phyloP scores from a whole-genome alignment of 2,113 vertebrate genomes.

The Cardinalis cardinalis region DNA sequence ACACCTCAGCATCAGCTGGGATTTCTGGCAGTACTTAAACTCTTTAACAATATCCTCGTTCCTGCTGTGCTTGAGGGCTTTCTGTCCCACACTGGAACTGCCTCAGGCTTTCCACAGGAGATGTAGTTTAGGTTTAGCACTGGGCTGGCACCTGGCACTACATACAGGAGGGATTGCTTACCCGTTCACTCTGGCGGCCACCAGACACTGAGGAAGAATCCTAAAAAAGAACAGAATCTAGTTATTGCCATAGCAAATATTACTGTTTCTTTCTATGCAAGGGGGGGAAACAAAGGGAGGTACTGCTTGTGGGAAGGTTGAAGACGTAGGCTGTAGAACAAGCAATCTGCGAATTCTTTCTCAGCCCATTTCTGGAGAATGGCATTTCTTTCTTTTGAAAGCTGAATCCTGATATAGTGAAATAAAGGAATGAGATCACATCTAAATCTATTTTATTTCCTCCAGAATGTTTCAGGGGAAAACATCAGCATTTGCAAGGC shows the following conservation, averaged over 20 bases:
- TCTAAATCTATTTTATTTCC: background rate
- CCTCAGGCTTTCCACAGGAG: background rate
- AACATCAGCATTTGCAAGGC: background rate
- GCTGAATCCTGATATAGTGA: background rate
- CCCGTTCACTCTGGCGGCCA: conserved; percentile 19
- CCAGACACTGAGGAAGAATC: background rate
- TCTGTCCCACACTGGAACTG: background rate
- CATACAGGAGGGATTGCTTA: background rate
- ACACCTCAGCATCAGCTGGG: background rate
- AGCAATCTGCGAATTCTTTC: background rate
- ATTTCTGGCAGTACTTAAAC: background rate
- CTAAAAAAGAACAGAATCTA: background rate
- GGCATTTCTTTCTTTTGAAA: background rate
- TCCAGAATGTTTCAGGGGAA: background rate
- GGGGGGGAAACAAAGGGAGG: background rate
- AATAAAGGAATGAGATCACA: background rate
- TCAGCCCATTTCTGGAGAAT: background rate
- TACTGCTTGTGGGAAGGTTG: background rate
- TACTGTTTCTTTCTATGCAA: background rate
- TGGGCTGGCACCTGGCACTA: background rate
- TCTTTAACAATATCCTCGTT: background rate
- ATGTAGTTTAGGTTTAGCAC: background rate
- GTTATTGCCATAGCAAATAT: background rate
- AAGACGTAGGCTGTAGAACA: background rate
- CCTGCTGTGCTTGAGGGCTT: background rate